Conservation (phyloP, 2,797 vertebrate genomes). For the Babyrousa celebensis region DNA sequence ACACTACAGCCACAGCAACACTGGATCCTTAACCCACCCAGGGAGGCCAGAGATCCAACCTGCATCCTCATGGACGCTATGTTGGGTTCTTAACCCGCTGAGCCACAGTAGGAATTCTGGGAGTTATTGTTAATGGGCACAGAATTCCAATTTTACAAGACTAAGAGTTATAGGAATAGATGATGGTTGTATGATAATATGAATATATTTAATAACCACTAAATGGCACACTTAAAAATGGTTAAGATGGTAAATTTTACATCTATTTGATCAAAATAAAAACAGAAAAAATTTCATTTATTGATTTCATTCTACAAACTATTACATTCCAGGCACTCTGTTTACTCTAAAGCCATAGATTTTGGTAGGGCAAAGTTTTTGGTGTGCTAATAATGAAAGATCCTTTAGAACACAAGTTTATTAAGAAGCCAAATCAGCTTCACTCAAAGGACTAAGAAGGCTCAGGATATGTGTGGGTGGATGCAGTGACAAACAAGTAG, state of each 20-base stretch:
- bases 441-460: conserved; percentile 21
- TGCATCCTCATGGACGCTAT: too few relatives aligned
- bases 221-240: not conserved
- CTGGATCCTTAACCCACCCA: too few relatives aligned
- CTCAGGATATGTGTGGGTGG: not conserved
- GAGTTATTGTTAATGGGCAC: too few relatives aligned
- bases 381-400: conserved; percentile 44
- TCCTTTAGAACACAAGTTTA: conserved; percentile 43
- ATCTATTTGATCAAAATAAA: not conserved
- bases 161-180: too few relatives aligned
- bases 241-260: not conserved
- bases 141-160: too few relatives aligned
- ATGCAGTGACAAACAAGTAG: not conserved
- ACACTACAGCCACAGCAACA: too few relatives aligned
- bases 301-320: not conserved
- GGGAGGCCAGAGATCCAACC: too few relatives aligned
- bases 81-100: too few relatives aligned
- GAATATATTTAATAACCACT: not conserved
- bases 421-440: conserved; percentile 23
- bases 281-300: not conserved
- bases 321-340: not conserved
- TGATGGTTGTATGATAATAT: too few relatives aligned
- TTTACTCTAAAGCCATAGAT: conserved; percentile 66
- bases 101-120: too few relatives aligned
- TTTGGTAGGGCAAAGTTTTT: conserved; percentile 52